Base-by-base conservation (phyloP, 2,113 vertebrate genomes). In the Grus americana region DNA sequence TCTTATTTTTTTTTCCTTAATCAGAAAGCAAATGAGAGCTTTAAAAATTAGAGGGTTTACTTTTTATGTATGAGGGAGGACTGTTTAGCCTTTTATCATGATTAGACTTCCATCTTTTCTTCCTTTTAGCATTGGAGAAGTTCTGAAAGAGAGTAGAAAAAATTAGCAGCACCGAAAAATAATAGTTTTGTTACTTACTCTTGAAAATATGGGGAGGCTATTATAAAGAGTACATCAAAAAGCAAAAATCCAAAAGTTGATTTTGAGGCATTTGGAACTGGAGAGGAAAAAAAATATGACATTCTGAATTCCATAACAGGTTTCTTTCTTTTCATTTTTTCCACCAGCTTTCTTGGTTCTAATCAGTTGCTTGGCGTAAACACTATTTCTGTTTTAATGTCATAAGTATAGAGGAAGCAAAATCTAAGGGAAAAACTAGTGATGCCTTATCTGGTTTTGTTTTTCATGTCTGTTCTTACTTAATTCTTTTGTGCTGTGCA, bases 341-440 rank as follows among this genome's bases (percentile, higher is more conserved):
- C 21, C 6, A 22, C 21, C 23, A 54, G 6, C 26, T 73, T 73
- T 63, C 22, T 26, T 44, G 6, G 6, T 17, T 78, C 5, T 63
- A 86, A 58, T 10, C 8, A 34, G 1, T 68, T 86, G 63, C 27
- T 85, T 30, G 11, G 36, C 19, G 46, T 34, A 85, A 85, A 42
- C 24, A 30, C 1, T 36, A 3, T 50, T 82, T 61, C 55, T 61
- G 3, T 36, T 55, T 50, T 26, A 57, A 42, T 20, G 15, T 36
- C 1, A 0, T 62, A 67, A 57, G 2, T 42, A 38, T 6, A 58
- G 12, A 1, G 3, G 70, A 62, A 49, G 20, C 2, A 79, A 62
- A 79, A 68, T 73, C 19, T 70, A 12, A 23, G 4, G 50, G 52
- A 38, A 71, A 75, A 75, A 44, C 9, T 83, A 42, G 4, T 13